Evolutionary conservation across 2,113 vertebrate species (phyloP), one percentile per base, ranked within the genome.

Genomic region (Onychostruthus taczanowskii): DNA sequence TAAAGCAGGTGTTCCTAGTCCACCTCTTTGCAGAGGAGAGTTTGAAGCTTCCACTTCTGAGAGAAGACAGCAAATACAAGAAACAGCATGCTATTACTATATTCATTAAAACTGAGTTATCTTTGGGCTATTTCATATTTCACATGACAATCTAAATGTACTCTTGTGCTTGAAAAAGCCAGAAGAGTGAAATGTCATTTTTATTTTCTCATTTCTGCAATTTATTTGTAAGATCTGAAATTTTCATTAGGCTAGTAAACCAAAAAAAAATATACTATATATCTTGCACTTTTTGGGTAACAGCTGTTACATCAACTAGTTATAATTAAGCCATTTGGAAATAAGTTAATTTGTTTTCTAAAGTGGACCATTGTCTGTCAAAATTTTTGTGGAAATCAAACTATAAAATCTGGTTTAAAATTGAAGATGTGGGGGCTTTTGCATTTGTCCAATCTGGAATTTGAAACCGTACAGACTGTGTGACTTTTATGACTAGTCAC

Each of bases 401-500:
- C 37, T 68, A 24, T 16, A 80, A 94, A 95, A 92, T 35, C 59
- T 93, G 72, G 33, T 90, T 84, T n/a, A 72, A 92, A 91, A 76
- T 11, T 64, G 58, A 92, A 94, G 74, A 58, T 84, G 89, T 75
- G 58, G 61, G 39, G 91, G 74, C 41, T 78, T 96, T 87, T 87
- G 18, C n/a, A 75, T 62, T 82, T 92, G 23, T 27, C 61, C 61
- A 84, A 21, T 93, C 67, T 84, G 84, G 87, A 92, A 87, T 72
- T 64, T 64, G 52, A 92, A 87, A 72, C 31, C 67, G 31, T 31
- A 61, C 22, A 49, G 39, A 89, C 67, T 1, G 16, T 89, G 53
- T 94, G 96, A 95, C 69, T 91, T 75, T 72, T 27, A 82, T 94
- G 86, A 91, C 39, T 89, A 91, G 69, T 78, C 62, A 61, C 13